Base-by-base conservation (phyloP, 2,888 invertebrate species). In the Campaea margaritaria region DNA sequence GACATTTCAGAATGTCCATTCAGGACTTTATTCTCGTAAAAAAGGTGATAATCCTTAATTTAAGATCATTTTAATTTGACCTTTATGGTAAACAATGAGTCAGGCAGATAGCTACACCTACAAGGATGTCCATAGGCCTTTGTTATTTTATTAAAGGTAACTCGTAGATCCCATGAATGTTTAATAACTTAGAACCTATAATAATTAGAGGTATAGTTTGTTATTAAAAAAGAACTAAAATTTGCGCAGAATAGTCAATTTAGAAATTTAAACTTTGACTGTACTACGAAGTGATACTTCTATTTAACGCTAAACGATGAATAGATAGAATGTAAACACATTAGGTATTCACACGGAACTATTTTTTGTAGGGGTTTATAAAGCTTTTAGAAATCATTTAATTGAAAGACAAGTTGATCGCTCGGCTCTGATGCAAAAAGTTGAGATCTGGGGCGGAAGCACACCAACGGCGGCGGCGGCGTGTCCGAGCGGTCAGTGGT, bases 1-100 rank as follows among this genome's bases (percentile, higher is more conserved):
- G 61, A 62, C 60, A 54, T 53, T 58, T 65, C 53, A 50, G 55
- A 68, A 65, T 62, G 59, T 70, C 61, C 62, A 65, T 66, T 62
- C 59, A 62, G 48, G 41, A 60, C 38, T 59, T 62, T 60, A 51
- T 52, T 51, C 34, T 47, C 47, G 36, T 53, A 56, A 39, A 57
- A 13, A 45, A 54, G 49, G 60, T 60, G 55, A 51, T 56, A 52
- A 51, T 61, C 55, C 51, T 45, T 45, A 46, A 49, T 54, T 49
- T 59, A 59, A 59, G 21, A 49, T 54, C 52, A 50, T 54, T 50
- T 59, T 59, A 46, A 27, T 42, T 49, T 58, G 57, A 62, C 53
- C 62, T 61, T 61, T 55, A 21, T 21, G 51, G 54, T 48, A 58
- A 55, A 47, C 49, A 54, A 55, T 58, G 62, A 53, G 58, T 62